A percentile compares a stretch with the other conserved stretches of the same genome.
These are phyloP conservation scores for Balaeniceps rex DNA, from an alignment of 2,113 vertebrate species.

Conservation along the genomic window DNA sequence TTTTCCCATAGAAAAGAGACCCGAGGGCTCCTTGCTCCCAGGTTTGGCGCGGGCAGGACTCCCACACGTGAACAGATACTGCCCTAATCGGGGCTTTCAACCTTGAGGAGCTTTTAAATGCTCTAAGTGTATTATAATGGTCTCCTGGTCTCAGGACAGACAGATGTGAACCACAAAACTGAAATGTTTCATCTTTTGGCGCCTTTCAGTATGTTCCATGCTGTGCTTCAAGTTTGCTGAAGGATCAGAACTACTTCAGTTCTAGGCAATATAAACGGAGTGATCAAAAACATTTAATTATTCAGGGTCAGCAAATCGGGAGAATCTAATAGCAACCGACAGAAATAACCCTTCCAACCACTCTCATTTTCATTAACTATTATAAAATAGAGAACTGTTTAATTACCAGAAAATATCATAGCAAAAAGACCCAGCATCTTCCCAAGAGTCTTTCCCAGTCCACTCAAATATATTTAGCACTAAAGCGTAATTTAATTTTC, in stretches of 20 bases:
- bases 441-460: conserved; percentile 48
- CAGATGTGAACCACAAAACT: conserved; percentile 66
- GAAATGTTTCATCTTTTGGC: conserved; percentile 69
- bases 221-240: conserved; percentile 67
- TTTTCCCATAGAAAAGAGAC: background rate
- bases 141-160: conserved; percentile 61
- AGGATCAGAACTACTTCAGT: conserved; percentile 70
- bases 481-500: conserved; percentile 39
- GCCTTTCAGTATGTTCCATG: conserved; percentile 66
- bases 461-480: conserved; percentile 16
- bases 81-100: conserved; percentile 57
- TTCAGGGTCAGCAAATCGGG: conserved; percentile 52
- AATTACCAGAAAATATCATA: conserved; percentile 56
- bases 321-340: conserved; percentile 51
- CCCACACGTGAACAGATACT: conserved; percentile 23
- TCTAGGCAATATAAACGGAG: conserved; percentile 63
- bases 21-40: background rate
- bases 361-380: conserved; percentile 42
- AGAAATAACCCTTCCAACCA: conserved; percentile 51
- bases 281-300: conserved; percentile 65
- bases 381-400: conserved; percentile 52
- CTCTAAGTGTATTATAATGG: conserved; percentile 66
- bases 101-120: conserved; percentile 58
- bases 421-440: conserved; percentile 35
- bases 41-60: background rate